phyloP scores from a whole-genome alignment of 2,113 vertebrate species.

The Perognathus longimembris region DNA sequence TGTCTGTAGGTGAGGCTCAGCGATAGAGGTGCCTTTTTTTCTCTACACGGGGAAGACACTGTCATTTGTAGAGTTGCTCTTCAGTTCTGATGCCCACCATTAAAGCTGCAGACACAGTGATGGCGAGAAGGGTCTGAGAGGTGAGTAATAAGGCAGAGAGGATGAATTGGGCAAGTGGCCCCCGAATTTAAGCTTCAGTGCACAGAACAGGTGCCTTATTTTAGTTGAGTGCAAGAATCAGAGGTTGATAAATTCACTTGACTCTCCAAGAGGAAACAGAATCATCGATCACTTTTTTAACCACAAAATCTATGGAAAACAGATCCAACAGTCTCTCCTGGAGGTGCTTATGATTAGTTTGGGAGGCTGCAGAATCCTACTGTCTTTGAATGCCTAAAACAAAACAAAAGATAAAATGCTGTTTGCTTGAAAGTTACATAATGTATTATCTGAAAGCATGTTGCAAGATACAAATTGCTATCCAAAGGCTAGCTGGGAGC shows the following conservation, averaged over 20 bases:
- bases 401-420: constrained; percentile 64
- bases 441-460: constrained; percentile 47
- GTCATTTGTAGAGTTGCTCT: constrained; percentile 50
- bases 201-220: constrained; percentile 45
- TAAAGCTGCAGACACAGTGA: not conserved
- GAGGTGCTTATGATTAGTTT: constrained; percentile 62
- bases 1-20: constrained; percentile 47
- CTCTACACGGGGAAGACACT: constrained; percentile 23
- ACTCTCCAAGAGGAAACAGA: constrained; percentile 61
- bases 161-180: not conserved
- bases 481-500: not conserved
- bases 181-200: not conserved
- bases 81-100: constrained; percentile 54
- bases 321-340: constrained; percentile 52
- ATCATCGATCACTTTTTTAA: constrained; percentile 74
- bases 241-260: constrained; percentile 71
- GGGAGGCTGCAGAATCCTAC: constrained; percentile 58
- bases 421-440: constrained; percentile 57
- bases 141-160: constrained; percentile 37
- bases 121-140: not conserved
- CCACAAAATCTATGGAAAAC: constrained; percentile 75
- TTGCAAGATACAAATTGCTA: constrained; percentile 49
- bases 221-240: constrained; percentile 21
- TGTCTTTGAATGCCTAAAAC: not conserved
- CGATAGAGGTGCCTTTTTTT: constrained; percentile 16